Base-by-base conservation (phyloP, 2,113 vertebrate species). In the Lamprotornis superbus region DNA sequence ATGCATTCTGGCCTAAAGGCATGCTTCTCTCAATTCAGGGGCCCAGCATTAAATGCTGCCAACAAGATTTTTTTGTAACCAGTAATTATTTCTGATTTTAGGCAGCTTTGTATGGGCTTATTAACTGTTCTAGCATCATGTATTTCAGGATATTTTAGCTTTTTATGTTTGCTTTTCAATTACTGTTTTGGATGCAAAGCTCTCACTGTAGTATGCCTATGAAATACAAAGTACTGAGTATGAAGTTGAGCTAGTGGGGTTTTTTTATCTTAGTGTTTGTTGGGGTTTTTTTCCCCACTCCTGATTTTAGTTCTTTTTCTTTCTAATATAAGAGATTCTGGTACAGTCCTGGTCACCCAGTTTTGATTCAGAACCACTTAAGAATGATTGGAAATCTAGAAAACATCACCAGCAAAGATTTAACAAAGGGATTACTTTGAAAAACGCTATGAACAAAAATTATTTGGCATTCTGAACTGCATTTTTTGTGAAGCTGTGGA, bases 51-150 rank as follows among this genome's bases (percentile, higher is more conserved):
- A 94, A 96, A 93, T 69, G 82, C 82, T 97, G 94, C 93, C 96
- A 97, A 71, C 76, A 61, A 89, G 91, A 61, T 16, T 70, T 95
- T 95, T 79, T 76, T 89, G 75, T 90, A 92, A 65, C 24, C 60
- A 83, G 90, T 90, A 94, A 89, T 94, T 93, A 88, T 95, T 97
- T 95, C 71, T 95, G 86, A 82, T 88, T 94, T 93, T 75, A 96
- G 90, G 87, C 60, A 70, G 92, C 73, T 96, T 81, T 88, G 64
- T 87, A 91, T 40, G 49, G n/a, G 52, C 52, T 90, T 94, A 56
- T 91, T 96, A 93, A 90, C 40, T 71, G 50, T 40, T 93, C 73
- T 87, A 74, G 80, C 65, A 30, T 87, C 59, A 53, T 75, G 42
- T 74, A 30, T 75, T 89, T 84, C 63, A 89, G 74, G 67, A 75